Evolutionary conservation across 2,888 invertebrate species (phyloP), one percentile per base, ranked within the genome.

Genomic region (Eurois occulta): DNA sequence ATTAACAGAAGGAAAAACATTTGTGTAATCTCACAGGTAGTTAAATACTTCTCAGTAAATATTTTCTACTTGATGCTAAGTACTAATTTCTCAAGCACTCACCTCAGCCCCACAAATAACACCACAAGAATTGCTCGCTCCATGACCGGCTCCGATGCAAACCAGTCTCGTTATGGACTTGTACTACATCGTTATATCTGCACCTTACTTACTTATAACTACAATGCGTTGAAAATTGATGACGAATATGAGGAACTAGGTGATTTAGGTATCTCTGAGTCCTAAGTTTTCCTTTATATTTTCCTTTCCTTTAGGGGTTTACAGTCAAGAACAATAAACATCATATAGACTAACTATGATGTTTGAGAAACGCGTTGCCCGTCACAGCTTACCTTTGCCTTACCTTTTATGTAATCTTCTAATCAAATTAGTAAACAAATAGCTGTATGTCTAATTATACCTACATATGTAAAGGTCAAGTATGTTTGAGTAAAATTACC

Each of bases 141-240:
- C 87, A 87, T 87, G 88, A 75, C 88, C 65, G 80, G 38, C 73
- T 66, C 4, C 74, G 77, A 10, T 64, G 80, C 65, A 70, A 72
- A 83, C 88, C 35, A 65, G 43, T 77, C 80, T 76, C 58, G 75
- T 71, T 83, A 77, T 87, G 78, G 24, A 52, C 48, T 52, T 58
- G 46, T 52, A 80, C 64, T 81, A 62, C 70, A 62, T 67, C 35
- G 72, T 73, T 65, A 77, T n/a, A 72, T 38, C 46, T 72, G 24
- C 41, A 70, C 18, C 60, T 18, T 55, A 71, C 77, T 70, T 76
- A 81, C 78, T 84, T 84, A 86, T 86, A 86, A 72, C 66, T 65
- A 64, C 41, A 83, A 21, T 13, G 71, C 78, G 76, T 77, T 41
- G 71, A 81, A 75, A 78, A 88, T 81, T 67, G 52, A 78, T 84